Evolutionary conservation across 2,797 vertebrate species (phyloP).

Genomic region (Muraenolepis orangiensis): DNA sequence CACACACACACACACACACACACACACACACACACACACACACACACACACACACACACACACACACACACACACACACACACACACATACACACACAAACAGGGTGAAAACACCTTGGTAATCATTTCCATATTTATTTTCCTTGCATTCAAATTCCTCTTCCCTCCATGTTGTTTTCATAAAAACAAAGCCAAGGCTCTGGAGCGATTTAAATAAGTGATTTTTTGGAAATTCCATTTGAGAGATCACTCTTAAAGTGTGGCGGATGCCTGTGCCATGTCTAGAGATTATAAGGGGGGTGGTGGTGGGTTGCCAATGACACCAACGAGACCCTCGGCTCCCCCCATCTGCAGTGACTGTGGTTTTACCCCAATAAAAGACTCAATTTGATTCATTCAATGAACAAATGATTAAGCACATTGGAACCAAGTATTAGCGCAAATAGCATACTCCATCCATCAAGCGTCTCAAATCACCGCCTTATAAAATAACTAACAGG

Average conservation of each 20-base stretch:
- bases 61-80: background rate
- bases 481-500: slow-evolving; percentile 26
- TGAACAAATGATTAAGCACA: slow-evolving; percentile 40
- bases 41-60: background rate
- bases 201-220: slow-evolving; percentile 41
- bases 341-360: slow-evolving; percentile 32
- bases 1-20: background rate
- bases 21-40: background rate
- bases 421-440: slow-evolving; percentile 44
- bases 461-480: slow-evolving; percentile 43
- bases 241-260: slow-evolving; percentile 29
- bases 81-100: slow-evolving; percentile 16
- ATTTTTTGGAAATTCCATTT: slow-evolving; percentile 47
- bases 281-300: slow-evolving; percentile 36
- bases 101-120: slow-evolving; percentile 33
- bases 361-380: slow-evolving; percentile 39
- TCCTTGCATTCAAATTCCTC: slow-evolving; percentile 40
- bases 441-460: slow-evolving; percentile 45
- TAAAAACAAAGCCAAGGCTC: slow-evolving; percentile 49
- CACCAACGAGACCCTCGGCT: slow-evolving; percentile 35
- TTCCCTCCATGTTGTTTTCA: slow-evolving; percentile 42
- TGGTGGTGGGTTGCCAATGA: slow-evolving; percentile 38
- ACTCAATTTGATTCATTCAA: slow-evolving; percentile 43
- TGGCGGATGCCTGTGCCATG: slow-evolving; percentile 38
- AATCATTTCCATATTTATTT: slow-evolving; percentile 62